Percentiles rank a stretch among this genome's conserved stretches.
phyloP scores from a whole-genome alignment of 64 coral and sea anemone species.

The Stichodactyla mertensii region DNA sequence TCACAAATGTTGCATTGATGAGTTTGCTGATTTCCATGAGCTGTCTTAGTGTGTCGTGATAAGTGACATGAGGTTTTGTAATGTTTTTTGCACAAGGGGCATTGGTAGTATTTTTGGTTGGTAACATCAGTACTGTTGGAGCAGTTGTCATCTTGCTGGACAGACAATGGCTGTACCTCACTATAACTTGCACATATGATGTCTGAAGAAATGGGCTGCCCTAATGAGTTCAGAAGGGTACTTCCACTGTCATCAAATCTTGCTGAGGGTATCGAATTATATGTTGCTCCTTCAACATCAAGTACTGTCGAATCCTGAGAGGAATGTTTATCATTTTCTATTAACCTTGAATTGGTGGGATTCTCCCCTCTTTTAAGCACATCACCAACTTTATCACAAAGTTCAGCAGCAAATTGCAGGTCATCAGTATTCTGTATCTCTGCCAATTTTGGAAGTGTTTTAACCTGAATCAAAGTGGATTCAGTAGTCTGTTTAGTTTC shows the following conservation, averaged over 20 bases:
- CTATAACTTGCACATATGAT: not conserved
- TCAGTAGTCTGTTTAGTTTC: not conserved
- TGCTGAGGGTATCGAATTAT: too few species aligned
- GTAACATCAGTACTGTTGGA: not conserved
- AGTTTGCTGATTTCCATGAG: not conserved
- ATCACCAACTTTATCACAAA: not conserved
- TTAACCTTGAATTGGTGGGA: not conserved
- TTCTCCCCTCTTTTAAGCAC: not conserved
- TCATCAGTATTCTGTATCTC: not conserved
- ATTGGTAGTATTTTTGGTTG: not conserved
- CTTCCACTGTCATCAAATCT: too few species aligned
- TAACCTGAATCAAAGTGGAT: not conserved
- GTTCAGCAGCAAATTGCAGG: not conserved
- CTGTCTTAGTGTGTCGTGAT: not conserved
- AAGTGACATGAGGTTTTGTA: conserved; percentile 3
- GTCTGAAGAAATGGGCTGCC: not conserved
- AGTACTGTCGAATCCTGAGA: not conserved
- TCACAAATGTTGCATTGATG: conserved; percentile 16
- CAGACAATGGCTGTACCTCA: not conserved
- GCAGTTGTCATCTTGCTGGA: not conserved
- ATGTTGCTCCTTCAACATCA: too few species aligned
- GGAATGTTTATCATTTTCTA: not conserved
- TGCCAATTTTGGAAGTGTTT: not conserved
- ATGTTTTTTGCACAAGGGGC: not conserved
- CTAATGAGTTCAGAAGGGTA: not conserved